Conservation (phyloP, 1,140 invertebrate genomes). For the Phthorimaea operculella region DNA sequence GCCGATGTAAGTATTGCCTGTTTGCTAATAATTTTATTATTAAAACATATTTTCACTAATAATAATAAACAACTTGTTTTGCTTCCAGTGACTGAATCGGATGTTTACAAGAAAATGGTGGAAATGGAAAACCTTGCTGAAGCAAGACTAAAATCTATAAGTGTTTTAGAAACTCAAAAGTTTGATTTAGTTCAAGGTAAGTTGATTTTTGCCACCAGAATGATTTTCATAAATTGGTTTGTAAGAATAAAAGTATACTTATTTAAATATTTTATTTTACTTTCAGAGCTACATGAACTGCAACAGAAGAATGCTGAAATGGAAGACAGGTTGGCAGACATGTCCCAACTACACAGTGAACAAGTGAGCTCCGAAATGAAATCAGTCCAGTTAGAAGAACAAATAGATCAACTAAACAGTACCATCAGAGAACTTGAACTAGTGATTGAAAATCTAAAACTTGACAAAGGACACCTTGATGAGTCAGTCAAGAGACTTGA, state of each 20-base stretch:
- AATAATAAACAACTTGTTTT: constrained; percentile 13
- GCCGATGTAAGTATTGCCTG: constrained; percentile 70
- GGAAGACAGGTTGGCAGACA: constrained; percentile 70
- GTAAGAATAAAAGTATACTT: background rate
- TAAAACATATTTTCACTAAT: constrained; percentile 7
- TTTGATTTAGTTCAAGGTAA: constrained; percentile 74
- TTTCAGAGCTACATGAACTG: constrained; percentile 69
- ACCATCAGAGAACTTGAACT: constrained; percentile 66
- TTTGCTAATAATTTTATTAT: background rate
- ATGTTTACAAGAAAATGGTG: constrained; percentile 59
- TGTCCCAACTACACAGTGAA: constrained; percentile 71
- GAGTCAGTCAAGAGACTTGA: constrained; percentile 67
- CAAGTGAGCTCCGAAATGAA: constrained; percentile 76
- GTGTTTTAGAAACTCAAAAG: constrained; percentile 73
- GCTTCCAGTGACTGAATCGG: constrained; percentile 61
- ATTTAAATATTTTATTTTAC: constrained; percentile 16
- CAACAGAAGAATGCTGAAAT: constrained; percentile 70
- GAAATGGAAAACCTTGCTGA: constrained; percentile 67
- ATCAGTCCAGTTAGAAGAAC: constrained; percentile 76
- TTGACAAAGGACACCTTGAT: constrained; percentile 68
- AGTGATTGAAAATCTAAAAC: constrained; percentile 65
- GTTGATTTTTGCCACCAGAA: background rate
- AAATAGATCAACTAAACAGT: constrained; percentile 68
- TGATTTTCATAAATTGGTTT: constrained; percentile 7
- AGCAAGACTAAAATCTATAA: constrained; percentile 69